Evolutionary conservation across 2,113 vertebrate species (phyloP), one percentile per base, ranked within the genome.

Genomic region (Onychorhynchus coronatus): DNA sequence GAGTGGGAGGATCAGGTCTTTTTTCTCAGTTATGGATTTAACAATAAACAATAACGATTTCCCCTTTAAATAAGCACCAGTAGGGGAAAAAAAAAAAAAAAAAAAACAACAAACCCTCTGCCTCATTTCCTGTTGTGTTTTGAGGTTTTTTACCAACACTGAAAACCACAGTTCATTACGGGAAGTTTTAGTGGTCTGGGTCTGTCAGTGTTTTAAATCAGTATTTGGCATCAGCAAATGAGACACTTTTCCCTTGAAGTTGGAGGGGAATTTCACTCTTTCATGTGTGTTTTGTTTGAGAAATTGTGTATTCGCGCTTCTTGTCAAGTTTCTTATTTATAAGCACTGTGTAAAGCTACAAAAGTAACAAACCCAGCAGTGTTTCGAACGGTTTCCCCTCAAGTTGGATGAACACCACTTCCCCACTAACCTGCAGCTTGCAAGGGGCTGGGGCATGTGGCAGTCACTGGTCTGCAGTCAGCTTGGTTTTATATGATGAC

Each of bases 101-200:
- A 93, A 86, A 61, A 91, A 94, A 94, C 9, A 24, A 94, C 88
- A 94, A 92, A 93, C n/a, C 76, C 91, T 81, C 88, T 93, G 86
- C 94, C 91, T 94, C 95, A 92, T 95, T 97, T 97, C 97, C 97
- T 97, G 97, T 96, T 97, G 95, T 95, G 96, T 97, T 97, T 97
- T 97, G 96, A 96, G 96, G 97, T 97, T 97, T 97, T 90, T 97
- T 95, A 97, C 96, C 94, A 96, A 96, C 82, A 91, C 87, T 86
- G 92, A 97, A 96, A 92, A 94, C 95, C 96, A 88, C 94, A 96
- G 89, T 93, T 96, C 94, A 96, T 97, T 95, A 96, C 81, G 88
- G 97, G 96, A 97, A 97, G 95, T 95, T 97, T 97, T 97, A 95
- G 96, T 93, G 95, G 96, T 97, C 95, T 96, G 80, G 67, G 39